phyloP scores from a whole-genome alignment of 2,888 invertebrate genomes.

The Leptogaster cylindrica region DNA sequence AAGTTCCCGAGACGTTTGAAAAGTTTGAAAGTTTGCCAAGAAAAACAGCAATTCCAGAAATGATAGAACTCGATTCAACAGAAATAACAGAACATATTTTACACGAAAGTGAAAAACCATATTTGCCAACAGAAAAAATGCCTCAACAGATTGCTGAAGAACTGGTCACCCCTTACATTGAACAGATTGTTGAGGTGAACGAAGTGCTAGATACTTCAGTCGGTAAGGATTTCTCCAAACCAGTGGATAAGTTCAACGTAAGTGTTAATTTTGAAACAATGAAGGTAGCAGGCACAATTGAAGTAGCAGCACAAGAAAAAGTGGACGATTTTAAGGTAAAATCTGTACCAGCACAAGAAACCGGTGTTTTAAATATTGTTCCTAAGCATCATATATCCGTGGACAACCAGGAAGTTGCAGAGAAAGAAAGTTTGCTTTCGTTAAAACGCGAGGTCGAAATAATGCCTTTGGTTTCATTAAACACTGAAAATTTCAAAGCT shows the following conservation, averaged over 20 bases:
- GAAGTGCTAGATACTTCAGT: constrained; percentile 65
- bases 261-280: constrained; percentile 66
- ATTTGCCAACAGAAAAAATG: constrained; percentile 64
- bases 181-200: constrained; percentile 68
- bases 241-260: constrained; percentile 62
- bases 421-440: constrained; percentile 69
- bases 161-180: constrained; percentile 67
- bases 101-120: constrained; percentile 72
- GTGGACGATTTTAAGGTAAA: constrained; percentile 60
- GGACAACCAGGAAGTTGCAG: constrained; percentile 68
- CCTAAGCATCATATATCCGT: constrained; percentile 69
- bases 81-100: constrained; percentile 67
- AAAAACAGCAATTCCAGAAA: constrained; percentile 63
- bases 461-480: background rate
- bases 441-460: background rate
- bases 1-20: constrained; percentile 67
- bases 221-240: constrained; percentile 45
- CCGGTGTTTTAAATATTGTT: constrained; percentile 50
- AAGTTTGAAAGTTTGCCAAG: constrained; percentile 60
- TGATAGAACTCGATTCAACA: constrained; percentile 67
- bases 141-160: constrained; percentile 66
- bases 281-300: constrained; percentile 67
- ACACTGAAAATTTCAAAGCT: background rate
- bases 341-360: constrained; percentile 40
- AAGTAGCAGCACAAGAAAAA: constrained; percentile 70